Percentiles rank a stretch among this genome's conserved stretches.
Conservation (phyloP, 2,888 invertebrate species). For the Lasioglossum oenotherae region DNA sequence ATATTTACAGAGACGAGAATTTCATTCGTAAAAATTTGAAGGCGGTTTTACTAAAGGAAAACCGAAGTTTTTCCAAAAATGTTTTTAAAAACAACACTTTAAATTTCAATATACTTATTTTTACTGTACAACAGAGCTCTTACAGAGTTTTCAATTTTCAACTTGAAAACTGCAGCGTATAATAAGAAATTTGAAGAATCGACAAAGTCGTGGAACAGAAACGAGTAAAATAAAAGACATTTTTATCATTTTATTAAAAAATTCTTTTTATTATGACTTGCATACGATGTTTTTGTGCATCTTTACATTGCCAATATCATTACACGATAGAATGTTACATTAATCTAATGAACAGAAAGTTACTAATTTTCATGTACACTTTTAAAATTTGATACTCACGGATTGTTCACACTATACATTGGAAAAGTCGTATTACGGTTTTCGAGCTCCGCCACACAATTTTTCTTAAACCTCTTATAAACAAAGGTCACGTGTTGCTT, state of each 20-base stretch:
- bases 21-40: conserved; percentile 8
- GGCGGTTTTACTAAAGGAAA: neutral
- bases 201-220: conserved; percentile 27
- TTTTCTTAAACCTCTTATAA: conserved; percentile 54
- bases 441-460: conserved; percentile 67
- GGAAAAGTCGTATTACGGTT: conserved; percentile 58
- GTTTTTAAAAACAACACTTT: conserved; percentile 41
- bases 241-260: conserved; percentile 73
- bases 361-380: conserved; percentile 61
- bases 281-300: conserved; percentile 74
- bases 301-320: conserved; percentile 72
- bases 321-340: conserved; percentile 60
- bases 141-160: conserved; percentile 19
- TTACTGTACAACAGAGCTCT: conserved; percentile 62
- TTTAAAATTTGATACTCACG: conserved; percentile 58
- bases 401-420: conserved; percentile 53
- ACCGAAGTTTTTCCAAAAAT: conserved; percentile 29
- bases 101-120: conserved; percentile 36
- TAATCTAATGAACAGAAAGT: conserved; percentile 59
- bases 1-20: neutral
- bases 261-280: conserved; percentile 76
- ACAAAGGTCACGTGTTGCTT: conserved; percentile 45
- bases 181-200: conserved; percentile 37
- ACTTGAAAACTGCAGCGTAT: conserved; percentile 22
- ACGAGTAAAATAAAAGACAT: conserved; percentile 52